Percentiles rank a stretch among this genome's conserved stretches.
Evolutionary conservation across 1,140 invertebrate genomes (phyloP).

Genomic region (Trichogramma pretiosum): DNA sequence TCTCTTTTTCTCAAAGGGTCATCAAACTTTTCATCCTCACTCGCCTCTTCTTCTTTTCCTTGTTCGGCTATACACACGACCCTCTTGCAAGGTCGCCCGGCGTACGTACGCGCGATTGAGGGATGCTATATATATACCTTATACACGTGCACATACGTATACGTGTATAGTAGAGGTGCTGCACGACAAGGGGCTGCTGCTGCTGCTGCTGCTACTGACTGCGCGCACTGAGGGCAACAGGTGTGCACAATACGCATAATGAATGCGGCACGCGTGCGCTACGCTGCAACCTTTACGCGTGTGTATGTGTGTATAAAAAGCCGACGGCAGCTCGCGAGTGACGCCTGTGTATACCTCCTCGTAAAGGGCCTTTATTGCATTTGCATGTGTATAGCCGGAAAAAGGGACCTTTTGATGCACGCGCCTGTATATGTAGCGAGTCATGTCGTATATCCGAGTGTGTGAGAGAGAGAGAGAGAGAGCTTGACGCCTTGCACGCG

Average conservation of each 20-base stretch:
- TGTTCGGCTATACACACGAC: background rate
- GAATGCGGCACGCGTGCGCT: slow-evolving; percentile 18
- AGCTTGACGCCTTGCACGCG: no score
- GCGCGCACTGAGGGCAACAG: slow-evolving; percentile 26
- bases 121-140: no score
- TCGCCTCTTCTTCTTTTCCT: background rate
- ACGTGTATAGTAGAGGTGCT: no score
- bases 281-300: background rate
- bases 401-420: slow-evolving; percentile 16
- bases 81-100: background rate
- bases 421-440: no score
- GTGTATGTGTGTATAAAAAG: background rate
- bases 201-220: background rate
- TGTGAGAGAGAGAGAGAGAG: no score
- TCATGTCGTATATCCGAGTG: no score
- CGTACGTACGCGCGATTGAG: slow-evolving; percentile 8
- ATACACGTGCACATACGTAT: no score
- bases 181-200: slow-evolving; percentile 6
- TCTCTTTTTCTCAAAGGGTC: no score
- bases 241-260: slow-evolving; percentile 34
- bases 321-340: background rate
- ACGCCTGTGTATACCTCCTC: background rate
- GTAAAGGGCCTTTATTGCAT: slow-evolving; percentile 14
- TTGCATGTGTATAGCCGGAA: slow-evolving; percentile 13
- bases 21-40: slow-evolving; percentile 11